Base-by-base conservation (phyloP, 2,797 vertebrate genomes). In the Pseudopleuronectes americanus region DNA sequence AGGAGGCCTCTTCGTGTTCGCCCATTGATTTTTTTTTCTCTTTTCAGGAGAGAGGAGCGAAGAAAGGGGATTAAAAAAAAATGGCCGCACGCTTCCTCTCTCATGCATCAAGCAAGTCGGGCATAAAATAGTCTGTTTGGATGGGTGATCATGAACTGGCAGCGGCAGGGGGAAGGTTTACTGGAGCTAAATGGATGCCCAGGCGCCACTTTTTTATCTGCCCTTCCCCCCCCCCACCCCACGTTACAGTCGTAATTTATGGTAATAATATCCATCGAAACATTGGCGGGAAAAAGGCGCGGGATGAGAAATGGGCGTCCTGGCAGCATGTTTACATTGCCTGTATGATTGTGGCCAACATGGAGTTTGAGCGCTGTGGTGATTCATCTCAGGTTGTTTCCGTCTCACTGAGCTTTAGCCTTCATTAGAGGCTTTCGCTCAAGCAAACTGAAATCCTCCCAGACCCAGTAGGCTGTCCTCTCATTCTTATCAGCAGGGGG, bases 141-240 rank as follows among this genome's bases (percentile, higher is more conserved):
- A 93, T 92, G 88, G 89, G 85, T 88, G 90, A 93, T 92, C 90
- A 90, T 92, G 92, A 91, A 91, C 90, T 87, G 82, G 83, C 73
- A 71, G 84, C 71, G 54, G 38, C 21, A n/a, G 24, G 26, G 49
- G 66, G 85, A 81, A 89, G 74, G 86, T 87, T 90, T 84, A 85
- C 64, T 80, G 69, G 57, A 77, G 88, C 74, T 90, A 89, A 92
- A 92, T 90, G 84, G 78, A 86, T 67, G 80, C 79, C 41, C 68
- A n/a, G 76, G 57, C 71, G 69, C 43, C 49, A 74, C 82, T 86
- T 45, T 86, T 89, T 80, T 74, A 80, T 84, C 78, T 49, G 59
- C 74, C 69, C 74, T 79, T 79, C 81, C 70, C 78, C 76, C 74
- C 69, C 74, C 80, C 80, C 81, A 71, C 78, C 76, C 68, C 63